phyloP scores from a whole-genome alignment of 2,113 vertebrate genomes.

The Xyrauchen texanus region DNA sequence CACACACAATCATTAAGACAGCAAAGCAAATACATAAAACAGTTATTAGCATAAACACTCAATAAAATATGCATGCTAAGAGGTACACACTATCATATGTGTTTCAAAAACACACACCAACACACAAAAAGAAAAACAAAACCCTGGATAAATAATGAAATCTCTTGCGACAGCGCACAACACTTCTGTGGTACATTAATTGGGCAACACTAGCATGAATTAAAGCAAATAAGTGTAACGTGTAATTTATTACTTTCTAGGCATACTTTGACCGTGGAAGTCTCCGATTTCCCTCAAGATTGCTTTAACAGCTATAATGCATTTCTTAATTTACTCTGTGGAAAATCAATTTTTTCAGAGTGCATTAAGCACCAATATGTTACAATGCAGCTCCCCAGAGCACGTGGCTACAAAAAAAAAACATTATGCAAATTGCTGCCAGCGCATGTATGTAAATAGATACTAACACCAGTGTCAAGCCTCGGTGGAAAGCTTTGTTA shows the following conservation, averaged over 20 bases:
- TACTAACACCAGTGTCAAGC: constrained; percentile 84
- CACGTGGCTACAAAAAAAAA: constrained; percentile 91
- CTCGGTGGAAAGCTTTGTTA: constrained; percentile 84
- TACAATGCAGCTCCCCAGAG: constrained; percentile 97
- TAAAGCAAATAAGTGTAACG: constrained; percentile 99
- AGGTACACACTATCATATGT: constrained; percentile 31
- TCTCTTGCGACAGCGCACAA: constrained; percentile 96
- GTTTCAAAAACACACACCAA: constrained; percentile 45
- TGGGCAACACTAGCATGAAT: constrained; percentile 99
- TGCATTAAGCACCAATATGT: constrained; percentile 99
- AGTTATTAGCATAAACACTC: constrained; percentile 23
- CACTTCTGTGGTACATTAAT: constrained; percentile 99
- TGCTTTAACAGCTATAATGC: constrained; percentile 99
- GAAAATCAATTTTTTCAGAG: constrained; percentile 99
- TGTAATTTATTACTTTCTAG: constrained; percentile 99
- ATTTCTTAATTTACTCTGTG: constrained; percentile 99
- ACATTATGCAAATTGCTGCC: constrained; percentile 96
- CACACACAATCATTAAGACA: constrained; percentile 25
- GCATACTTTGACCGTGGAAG: constrained; percentile 95
- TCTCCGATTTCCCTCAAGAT: constrained; percentile 98
- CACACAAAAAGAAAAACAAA: constrained; percentile 76
- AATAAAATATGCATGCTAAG: constrained; percentile 9
- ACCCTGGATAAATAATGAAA: constrained; percentile 95
- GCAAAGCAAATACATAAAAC: constrained; percentile 33
- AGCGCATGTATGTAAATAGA: constrained; percentile 96